Evolutionary conservation across 2,888 invertebrate species (phyloP).

Genomic region (Belgica antarctica): DNA sequence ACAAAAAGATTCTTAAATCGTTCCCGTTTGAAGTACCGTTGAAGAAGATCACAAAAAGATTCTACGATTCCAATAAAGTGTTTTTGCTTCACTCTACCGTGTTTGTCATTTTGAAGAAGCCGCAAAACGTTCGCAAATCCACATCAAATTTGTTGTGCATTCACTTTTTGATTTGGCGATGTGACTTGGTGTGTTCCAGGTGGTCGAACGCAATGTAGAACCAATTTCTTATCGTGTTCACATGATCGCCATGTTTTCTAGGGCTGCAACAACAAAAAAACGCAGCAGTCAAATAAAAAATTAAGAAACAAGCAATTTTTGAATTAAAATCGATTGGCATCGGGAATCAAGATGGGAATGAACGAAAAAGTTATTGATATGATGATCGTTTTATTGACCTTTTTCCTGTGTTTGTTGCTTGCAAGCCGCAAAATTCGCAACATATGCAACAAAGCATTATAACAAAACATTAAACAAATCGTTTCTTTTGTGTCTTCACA

Average conservation of each 20-base stretch:
- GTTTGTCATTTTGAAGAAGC: conserved; percentile 1
- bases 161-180: neutral
- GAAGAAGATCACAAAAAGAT: neutral
- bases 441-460: neutral
- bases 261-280: conserved; percentile 19
- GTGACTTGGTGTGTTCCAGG: conserved; percentile 18
- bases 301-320: conserved; percentile 32
- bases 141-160: neutral
- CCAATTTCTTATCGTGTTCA: conserved; percentile 39
- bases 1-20: neutral
- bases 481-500: neutral
- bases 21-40: conserved; percentile 27
- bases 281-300: conserved; percentile 13
- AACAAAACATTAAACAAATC: conserved; percentile 2
- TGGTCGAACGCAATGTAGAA: conserved; percentile 35
- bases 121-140: too few species aligned
- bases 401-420: neutral
- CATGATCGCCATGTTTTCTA: conserved; percentile 35
- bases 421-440: neutral
- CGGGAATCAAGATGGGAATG: neutral
- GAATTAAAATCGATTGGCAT: conserved; percentile 26
- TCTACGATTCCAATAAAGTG: neutral
- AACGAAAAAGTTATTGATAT: conserved; percentile 13
- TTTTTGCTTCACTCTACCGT: conserved; percentile 4
- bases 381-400: conserved; percentile 27